phyloP scores from a whole-genome alignment of 2,113 vertebrate species.

The Paramormyrops kingsleyae region DNA sequence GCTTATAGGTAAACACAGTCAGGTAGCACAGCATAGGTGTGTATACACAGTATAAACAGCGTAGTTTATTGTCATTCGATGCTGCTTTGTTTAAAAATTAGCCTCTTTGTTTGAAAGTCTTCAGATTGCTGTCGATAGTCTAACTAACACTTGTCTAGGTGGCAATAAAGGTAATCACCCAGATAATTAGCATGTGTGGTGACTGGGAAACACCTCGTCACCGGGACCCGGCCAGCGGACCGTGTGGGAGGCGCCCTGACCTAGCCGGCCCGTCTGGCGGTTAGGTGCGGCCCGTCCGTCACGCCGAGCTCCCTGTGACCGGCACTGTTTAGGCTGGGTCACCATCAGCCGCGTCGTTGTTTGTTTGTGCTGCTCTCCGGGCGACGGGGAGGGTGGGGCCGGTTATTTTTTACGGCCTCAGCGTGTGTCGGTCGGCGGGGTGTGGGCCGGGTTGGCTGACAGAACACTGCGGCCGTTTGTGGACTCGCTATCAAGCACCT shows the following conservation, averaged over 20 bases:
- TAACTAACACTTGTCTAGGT: neutral
- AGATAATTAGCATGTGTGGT: neutral
- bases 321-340: neutral
- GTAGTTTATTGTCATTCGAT: neutral
- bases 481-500: neutral
- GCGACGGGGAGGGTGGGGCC: neutral
- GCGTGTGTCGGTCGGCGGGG: neutral
- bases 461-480: conserved; percentile 14
- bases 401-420: neutral
- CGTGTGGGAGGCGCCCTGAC: neutral
- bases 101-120: neutral
- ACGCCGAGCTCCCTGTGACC: neutral
- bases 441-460: neutral
- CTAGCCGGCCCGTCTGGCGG: neutral
- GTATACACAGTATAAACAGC: neutral
- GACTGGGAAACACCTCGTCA: neutral
- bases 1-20: neutral
- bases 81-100: neutral
- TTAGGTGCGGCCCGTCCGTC: neutral
- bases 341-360: neutral
- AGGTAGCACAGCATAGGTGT: neutral
- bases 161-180: neutral
- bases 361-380: conserved; percentile 12
- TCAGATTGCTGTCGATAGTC: neutral
- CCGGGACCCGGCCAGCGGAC: neutral